phyloP scores from a whole-genome alignment of 2,113 vertebrate genomes.

The Sinocyclocheilus maitianheensis region DNA sequence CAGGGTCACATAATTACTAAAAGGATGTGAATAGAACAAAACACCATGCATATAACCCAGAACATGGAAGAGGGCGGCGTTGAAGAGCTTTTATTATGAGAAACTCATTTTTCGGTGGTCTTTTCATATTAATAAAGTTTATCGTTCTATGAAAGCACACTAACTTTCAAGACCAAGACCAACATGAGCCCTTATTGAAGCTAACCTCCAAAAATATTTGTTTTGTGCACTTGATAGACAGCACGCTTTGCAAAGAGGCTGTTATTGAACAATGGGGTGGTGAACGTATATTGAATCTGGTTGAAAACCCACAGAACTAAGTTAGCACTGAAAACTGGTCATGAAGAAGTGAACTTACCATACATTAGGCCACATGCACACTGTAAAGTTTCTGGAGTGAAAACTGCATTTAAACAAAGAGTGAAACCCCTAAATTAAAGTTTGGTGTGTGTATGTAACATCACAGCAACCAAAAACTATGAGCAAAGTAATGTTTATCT shows the following conservation, averaged over 20 bases:
- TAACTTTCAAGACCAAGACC: not conserved
- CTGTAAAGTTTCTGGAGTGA: no score
- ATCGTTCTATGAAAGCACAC: not conserved
- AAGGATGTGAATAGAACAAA: slow-evolving; percentile 6
- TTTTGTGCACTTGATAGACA: not conserved
- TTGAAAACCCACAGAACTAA: not conserved
- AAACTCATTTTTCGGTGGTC: not conserved
- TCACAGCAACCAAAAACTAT: no score
- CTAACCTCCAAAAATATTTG: not conserved
- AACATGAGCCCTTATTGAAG: not conserved
- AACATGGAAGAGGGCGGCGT: not conserved
- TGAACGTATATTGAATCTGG: not conserved
- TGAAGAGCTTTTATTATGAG: not conserved
- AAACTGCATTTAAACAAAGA: no score
- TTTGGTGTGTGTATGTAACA: no score
- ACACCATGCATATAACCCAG: not conserved
- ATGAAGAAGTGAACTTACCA: not conserved
- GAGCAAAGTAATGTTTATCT: no score
- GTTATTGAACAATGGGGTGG: not conserved
- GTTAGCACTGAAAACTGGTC: not conserved
- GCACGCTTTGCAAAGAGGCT: not conserved
- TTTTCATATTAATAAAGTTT: not conserved
- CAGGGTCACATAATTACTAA: not conserved
- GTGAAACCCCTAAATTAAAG: no score
- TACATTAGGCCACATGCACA: no score